A percentile compares a stretch with the other conserved stretches of the same genome.
Evolutionary conservation across 2,888 invertebrate species (phyloP).

Genomic region (Thymelicus acteon): DNA sequence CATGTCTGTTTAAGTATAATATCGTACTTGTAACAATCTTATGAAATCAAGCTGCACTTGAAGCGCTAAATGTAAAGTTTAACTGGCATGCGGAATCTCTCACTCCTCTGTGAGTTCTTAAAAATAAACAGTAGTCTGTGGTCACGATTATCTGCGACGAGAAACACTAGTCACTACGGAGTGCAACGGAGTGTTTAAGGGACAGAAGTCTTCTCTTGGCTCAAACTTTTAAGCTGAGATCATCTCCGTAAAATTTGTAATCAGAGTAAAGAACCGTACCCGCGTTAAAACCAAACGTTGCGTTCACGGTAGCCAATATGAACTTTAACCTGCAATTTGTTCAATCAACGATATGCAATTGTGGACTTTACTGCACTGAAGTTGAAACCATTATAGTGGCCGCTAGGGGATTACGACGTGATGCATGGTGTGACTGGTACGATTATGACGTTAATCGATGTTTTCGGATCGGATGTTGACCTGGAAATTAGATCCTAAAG

Average conservation of each 20-base stretch:
- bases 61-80: too few relatives aligned
- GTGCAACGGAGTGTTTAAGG: too few relatives aligned
- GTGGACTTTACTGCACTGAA: constrained; percentile 1
- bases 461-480: constrained; percentile 19
- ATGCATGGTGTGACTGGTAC: constrained; percentile 6
- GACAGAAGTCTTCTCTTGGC: too few relatives aligned
- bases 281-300: constrained; percentile 7
- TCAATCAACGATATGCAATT: constrained; percentile 12
- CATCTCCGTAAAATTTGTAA: constrained; percentile 5
- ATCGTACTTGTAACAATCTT: too few relatives aligned
- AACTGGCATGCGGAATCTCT: too few relatives aligned
- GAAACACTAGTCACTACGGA: too few relatives aligned
- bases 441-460: constrained; percentile 27
- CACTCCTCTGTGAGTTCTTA: neutral
- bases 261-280: constrained; percentile 40
- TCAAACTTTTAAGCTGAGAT: too few relatives aligned
- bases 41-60: too few relatives aligned
- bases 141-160: too few relatives aligned
- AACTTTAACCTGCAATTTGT: constrained; percentile 51
- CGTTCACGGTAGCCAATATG: constrained; percentile 45
- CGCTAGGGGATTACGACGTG: neutral
- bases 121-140: constrained; percentile 21
- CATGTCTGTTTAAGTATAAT: too few relatives aligned
- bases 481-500: constrained; percentile 16
- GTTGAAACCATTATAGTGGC: neutral